Evolutionary conservation across 2,888 invertebrate species (phyloP).

Genomic region (Cloeon dipterum): DNA sequence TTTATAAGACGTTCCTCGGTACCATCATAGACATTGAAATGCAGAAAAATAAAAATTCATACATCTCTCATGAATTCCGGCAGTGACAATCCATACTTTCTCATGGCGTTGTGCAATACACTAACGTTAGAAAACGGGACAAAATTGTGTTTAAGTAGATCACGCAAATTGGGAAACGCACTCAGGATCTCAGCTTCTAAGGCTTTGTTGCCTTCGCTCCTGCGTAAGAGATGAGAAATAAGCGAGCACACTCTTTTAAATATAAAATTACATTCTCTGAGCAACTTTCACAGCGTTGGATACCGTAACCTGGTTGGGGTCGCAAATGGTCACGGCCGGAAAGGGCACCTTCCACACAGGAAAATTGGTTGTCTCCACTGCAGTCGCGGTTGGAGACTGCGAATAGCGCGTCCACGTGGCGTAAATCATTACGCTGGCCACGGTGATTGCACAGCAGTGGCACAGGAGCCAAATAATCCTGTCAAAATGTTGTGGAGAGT

Average conservation of each 20-base stretch:
- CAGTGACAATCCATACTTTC: slow-evolving; percentile 6
- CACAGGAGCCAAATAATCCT: slow-evolving; percentile 1
- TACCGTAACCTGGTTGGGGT: slow-evolving; percentile 8
- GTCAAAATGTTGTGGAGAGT: too few relatives aligned
- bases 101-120: slow-evolving; percentile 4
- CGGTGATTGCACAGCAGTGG: slow-evolving; percentile 2
- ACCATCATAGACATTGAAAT: background rate
- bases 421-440: slow-evolving; percentile 7
- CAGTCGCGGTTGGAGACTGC: slow-evolving; percentile 8
- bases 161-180: background rate
- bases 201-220: background rate
- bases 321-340: slow-evolving; percentile 9
- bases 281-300: slow-evolving; percentile 6
- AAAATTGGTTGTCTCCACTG: slow-evolving; percentile 8
- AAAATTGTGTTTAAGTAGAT: background rate
- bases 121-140: slow-evolving; percentile 4
- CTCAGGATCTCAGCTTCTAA: background rate
- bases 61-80: slow-evolving; percentile 7
- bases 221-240: background rate
- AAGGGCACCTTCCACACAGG: slow-evolving; percentile 9
- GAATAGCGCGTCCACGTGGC: slow-evolving; percentile 7
- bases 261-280: slow-evolving; percentile 4
- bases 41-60: background rate
- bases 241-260: background rate
- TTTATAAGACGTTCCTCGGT: too few relatives aligned